Evolutionary conservation across 2,113 vertebrate genomes (phyloP).

Genomic region (Chiloscyllium plagiosum): DNA sequence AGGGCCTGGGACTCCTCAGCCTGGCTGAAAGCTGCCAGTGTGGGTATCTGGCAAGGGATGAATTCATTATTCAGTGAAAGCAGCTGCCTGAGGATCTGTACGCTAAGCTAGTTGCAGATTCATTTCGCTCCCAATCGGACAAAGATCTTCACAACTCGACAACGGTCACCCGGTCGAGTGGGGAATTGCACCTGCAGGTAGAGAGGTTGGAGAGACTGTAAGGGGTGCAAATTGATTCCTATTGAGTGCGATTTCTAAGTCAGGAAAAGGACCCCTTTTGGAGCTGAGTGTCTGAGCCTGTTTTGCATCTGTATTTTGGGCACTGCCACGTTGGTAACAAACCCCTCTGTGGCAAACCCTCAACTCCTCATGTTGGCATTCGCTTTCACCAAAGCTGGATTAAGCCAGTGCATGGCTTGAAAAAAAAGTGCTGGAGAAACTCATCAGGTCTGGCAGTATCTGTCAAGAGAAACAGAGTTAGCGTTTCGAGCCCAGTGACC

Average conservation of each 20-base stretch:
- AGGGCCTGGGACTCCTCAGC: too few species aligned
- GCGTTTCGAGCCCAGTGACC: too few species aligned
- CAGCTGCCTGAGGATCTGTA: background rate
- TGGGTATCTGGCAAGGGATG: background rate
- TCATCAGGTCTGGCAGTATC: too few species aligned
- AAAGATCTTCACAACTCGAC: background rate
- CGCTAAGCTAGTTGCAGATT: background rate
- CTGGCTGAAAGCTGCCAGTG: background rate
- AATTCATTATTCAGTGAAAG: background rate
- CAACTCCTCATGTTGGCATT: too few species aligned
- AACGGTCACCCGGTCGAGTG: background rate
- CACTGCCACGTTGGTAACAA: background rate
- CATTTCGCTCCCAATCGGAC: background rate
- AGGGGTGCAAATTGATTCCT: too few species aligned
- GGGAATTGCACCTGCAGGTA: background rate
- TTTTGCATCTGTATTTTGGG: background rate
- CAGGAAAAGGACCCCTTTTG: background rate
- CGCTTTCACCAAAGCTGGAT: background rate
- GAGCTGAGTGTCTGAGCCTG: background rate
- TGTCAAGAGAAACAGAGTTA: too few species aligned
- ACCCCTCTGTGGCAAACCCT: background rate
- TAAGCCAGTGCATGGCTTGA: background rate
- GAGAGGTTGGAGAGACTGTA: background rate
- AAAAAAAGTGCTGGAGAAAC: too few species aligned
- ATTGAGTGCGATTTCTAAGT: background rate